phyloP scores from a whole-genome alignment of 2,888 invertebrate genomes.

The Xestia xanthographa region DNA sequence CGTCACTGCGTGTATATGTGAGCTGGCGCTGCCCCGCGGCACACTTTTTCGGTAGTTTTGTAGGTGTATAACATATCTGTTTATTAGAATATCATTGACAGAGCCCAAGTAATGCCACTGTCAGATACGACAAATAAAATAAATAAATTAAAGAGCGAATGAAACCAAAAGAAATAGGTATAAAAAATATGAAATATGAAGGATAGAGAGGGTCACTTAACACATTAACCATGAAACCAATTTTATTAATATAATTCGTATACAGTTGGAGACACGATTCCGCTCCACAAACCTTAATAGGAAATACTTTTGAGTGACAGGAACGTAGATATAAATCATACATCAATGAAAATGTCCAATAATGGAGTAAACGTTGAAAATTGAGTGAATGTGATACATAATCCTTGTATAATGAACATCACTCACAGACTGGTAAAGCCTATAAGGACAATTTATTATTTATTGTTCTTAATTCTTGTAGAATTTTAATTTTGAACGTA shows the following conservation, averaged over 20 bases:
- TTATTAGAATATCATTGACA: too few relatives aligned
- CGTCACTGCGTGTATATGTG: too few relatives aligned
- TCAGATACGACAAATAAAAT: too few relatives aligned
- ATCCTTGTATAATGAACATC: constrained; percentile 35
- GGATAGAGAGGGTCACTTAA: too few relatives aligned
- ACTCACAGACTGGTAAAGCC: constrained; percentile 15
- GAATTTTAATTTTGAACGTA: neutral
- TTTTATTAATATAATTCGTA: neutral
- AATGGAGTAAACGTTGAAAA: constrained; percentile 10
- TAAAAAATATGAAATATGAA: too few relatives aligned
- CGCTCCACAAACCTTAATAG: neutral
- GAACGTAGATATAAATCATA: constrained; percentile 18
- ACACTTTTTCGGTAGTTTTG: too few relatives aligned
- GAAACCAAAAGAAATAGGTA: too few relatives aligned
- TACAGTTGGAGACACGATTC: neutral
- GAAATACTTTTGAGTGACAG: constrained; percentile 20
- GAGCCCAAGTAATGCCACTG: too few relatives aligned
- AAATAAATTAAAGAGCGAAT: too few relatives aligned
- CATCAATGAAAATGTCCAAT: constrained; percentile 25
- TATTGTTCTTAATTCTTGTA: neutral
- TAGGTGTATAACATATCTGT: too few relatives aligned
- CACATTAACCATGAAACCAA: neutral
- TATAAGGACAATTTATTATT: constrained; percentile 32
- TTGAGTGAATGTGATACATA: constrained; percentile 23
- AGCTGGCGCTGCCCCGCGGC: too few relatives aligned